Base-by-base conservation (phyloP, 2,797 vertebrate genomes). In the Enteromius viviparus region DNA sequence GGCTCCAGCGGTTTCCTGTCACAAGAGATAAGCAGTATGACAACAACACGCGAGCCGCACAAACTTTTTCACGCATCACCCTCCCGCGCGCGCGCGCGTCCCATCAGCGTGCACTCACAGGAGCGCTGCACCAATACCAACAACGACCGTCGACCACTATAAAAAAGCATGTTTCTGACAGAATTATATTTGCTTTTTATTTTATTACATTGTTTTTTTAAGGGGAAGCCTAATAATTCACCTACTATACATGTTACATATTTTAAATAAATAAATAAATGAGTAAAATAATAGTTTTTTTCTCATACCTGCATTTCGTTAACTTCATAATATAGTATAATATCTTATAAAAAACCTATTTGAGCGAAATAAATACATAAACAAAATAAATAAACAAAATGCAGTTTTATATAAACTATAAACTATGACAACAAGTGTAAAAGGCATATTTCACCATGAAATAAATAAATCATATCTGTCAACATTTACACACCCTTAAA, bases 41-140 rank as follows among this genome's bases (percentile, higher is more conserved):
- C 71, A 82, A 10, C 32, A 42, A 65, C 55, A 29, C 42, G 32
- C 45, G 21, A 32, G 34, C 32, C 23, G 37, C 79, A 26, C 7
- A 81, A 81, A 81, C 40, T 82, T 82, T 76, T 81, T 23, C 45
- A 4, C 70, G 9, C 69, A 21, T 42, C 74, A 3, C 58, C 58
- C 51, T 76, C 51, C 72, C 19, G 69, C n/a, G 66, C n/a, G 66
- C 69, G 45, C 69, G 69, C 45, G 26, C 26, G 26, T 26, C 42
- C 9, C 23, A 49, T 32, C 9, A 32, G 21, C 47, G 26, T 32
- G 70, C 70, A 32, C 70, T 72, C 4, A 8, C 70, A 72, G 70
- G 47, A 51, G 6, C 70, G 45, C 45, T 6, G 32, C 19, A 6
- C 29, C 17, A 34, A 29, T 12, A n/a, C 21, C 70, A 12, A 19